Evolutionary conservation across 2,888 invertebrate species (phyloP).

Genomic region (Drosophila flavopinicola): DNA sequence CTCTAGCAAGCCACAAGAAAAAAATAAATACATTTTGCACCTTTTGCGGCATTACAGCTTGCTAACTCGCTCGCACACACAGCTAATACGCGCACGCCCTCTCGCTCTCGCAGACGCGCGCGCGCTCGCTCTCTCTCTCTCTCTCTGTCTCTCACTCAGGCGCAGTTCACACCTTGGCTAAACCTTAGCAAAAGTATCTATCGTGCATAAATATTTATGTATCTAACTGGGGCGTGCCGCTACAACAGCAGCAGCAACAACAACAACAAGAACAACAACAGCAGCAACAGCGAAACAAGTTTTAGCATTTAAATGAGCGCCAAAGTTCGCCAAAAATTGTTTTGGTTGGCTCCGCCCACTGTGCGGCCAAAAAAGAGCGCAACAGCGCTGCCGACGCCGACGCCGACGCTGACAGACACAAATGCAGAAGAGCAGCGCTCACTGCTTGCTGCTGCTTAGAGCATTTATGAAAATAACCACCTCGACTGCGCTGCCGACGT

Average conservation of each 20-base stretch:
- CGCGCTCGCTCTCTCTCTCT: slow-evolving; percentile 8
- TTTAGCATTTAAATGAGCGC: slow-evolving; percentile 73
- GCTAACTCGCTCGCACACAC: slow-evolving; percentile 26
- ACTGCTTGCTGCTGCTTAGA: slow-evolving; percentile 47
- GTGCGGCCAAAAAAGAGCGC: slow-evolving; percentile 56
- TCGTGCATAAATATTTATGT: slow-evolving; percentile 80
- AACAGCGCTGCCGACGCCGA: slow-evolving; percentile 27
- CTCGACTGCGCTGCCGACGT: slow-evolving; percentile 48
- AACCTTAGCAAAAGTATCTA: slow-evolving; percentile 75
- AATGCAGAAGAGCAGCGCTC: slow-evolving; percentile 4
- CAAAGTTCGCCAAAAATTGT: slow-evolving; percentile 66
- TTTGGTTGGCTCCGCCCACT: slow-evolving; percentile 78
- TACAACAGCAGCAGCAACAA: slow-evolving; percentile 49
- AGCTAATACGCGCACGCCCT: slow-evolving; percentile 1
- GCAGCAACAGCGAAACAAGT: slow-evolving; percentile 48
- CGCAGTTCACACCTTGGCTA: slow-evolving; percentile 71
- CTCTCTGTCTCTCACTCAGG: slow-evolving; percentile 37
- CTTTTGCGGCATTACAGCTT: slow-evolving; percentile 31
- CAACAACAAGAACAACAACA: slow-evolving; percentile 5
- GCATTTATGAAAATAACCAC: slow-evolving; percentile 66
- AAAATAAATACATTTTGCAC: slow-evolving; percentile 48
- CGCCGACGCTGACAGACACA: slow-evolving; percentile 27
- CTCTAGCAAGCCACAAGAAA: slow-evolving; percentile 37
- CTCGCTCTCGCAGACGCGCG: slow-evolving; percentile 13
- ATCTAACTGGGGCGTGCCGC: slow-evolving; percentile 82